Evolutionary conservation across 2,888 invertebrate genomes (phyloP).

Genomic region (Epistrophe grossulariae): DNA sequence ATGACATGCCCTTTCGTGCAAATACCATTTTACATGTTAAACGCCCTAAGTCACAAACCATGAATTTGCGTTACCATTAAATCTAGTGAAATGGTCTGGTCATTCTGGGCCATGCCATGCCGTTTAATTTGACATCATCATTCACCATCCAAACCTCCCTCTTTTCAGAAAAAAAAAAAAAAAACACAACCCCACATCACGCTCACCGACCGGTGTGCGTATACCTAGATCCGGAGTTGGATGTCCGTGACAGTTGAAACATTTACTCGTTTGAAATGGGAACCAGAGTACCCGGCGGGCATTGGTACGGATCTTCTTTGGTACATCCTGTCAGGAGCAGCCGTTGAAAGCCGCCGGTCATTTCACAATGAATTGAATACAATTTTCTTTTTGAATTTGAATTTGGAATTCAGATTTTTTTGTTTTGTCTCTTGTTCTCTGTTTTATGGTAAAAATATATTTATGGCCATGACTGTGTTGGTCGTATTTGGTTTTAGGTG

Average conservation of each 20-base stretch:
- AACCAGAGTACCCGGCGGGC: conserved; percentile 40
- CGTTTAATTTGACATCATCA: conserved; percentile 72
- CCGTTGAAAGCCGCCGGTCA: conserved; percentile 75
- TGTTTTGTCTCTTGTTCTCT: conserved; percentile 10
- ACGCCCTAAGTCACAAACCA: conserved; percentile 64
- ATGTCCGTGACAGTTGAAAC: conserved; percentile 74
- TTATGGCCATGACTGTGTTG: neutral
- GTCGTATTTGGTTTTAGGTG: neutral
- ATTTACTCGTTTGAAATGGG: conserved; percentile 54
- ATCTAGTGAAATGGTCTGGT: conserved; percentile 58
- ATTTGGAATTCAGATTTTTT: conserved; percentile 46
- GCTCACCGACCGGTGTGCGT: conserved; percentile 1
- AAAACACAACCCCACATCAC: conserved; percentile 9
- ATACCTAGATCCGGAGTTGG: conserved; percentile 50
- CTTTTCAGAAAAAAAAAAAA: neutral
- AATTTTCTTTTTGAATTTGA: conserved; percentile 74
- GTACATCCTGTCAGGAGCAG: conserved; percentile 71
- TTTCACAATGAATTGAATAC: conserved; percentile 77
- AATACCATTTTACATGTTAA: conserved; percentile 58
- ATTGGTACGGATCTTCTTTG: conserved; percentile 52
- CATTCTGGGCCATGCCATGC: conserved; percentile 42
- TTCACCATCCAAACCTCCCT: conserved; percentile 1
- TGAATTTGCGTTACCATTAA: conserved; percentile 64
- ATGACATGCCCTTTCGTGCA: conserved; percentile 31
- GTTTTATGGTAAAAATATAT: neutral